Evolutionary conservation across 2,888 invertebrate genomes (phyloP).

Genomic region (Neoitamus cyanurus): DNA sequence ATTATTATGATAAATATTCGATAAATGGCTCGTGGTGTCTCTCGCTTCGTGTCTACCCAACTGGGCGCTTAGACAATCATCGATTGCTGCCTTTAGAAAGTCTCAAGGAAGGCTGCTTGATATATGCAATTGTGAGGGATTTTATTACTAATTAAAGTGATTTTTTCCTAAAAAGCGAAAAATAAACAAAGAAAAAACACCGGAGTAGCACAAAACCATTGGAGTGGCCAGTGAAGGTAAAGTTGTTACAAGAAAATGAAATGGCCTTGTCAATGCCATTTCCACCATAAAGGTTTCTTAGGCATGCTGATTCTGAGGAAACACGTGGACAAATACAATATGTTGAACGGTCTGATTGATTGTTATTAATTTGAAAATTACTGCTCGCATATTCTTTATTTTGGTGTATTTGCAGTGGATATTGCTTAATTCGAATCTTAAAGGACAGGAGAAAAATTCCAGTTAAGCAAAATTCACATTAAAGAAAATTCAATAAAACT

Average conservation of each 20-base stretch:
- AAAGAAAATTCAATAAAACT: too few species aligned
- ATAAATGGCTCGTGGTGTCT: constrained; percentile 40
- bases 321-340: neutral
- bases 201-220: neutral
- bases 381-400: neutral
- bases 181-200: neutral
- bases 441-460: too few species aligned
- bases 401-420: too few species aligned
- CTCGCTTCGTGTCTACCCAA: neutral
- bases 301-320: neutral
- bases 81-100: constrained; percentile 6
- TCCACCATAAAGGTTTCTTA: constrained; percentile 2
- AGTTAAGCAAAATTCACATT: too few species aligned
- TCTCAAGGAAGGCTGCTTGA: constrained; percentile 4
- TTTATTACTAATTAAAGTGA: constrained; percentile 17
- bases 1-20: constrained; percentile 44
- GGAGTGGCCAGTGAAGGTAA: constrained; percentile 15
- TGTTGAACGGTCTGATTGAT: neutral
- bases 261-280: constrained; percentile 50
- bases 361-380: neutral
- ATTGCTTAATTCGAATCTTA: too few species aligned
- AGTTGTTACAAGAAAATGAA: neutral
- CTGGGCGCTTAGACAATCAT: constrained; percentile 1
- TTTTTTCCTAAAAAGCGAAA: neutral
- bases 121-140: neutral